phyloP scores from a whole-genome alignment of 2,797 vertebrate genomes.

The Aplochiton taeniatus region DNA sequence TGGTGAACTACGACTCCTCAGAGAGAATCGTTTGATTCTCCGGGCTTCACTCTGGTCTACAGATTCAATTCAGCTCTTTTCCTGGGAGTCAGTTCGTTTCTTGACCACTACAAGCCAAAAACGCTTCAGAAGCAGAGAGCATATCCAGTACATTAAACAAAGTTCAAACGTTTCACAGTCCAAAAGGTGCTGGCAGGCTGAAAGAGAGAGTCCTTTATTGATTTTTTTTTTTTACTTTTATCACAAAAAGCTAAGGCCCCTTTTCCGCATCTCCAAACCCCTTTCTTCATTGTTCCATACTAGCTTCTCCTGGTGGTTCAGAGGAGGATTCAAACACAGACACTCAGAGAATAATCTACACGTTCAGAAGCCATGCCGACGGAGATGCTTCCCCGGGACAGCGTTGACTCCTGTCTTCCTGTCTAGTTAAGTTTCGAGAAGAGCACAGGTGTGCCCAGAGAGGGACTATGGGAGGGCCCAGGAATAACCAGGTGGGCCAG shows the following conservation, averaged over 20 bases:
- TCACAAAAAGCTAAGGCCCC: conserved; percentile 5
- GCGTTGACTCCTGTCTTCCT: background rate
- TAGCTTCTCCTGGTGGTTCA: background rate
- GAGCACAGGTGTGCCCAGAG: background rate
- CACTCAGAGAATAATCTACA: conserved; percentile 1
- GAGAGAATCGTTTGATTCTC: too few species aligned
- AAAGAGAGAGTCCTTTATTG: conserved; percentile 29
- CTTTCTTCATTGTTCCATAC: too few species aligned
- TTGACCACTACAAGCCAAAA: conserved; percentile 67
- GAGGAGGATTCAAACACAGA: background rate
- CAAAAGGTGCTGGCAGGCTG: conserved; percentile 53
- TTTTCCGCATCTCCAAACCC: too few species aligned
- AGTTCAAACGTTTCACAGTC: conserved; percentile 57
- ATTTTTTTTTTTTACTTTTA: conserved; percentile 24
- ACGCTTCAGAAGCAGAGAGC: conserved; percentile 66
- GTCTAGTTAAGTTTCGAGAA: background rate
- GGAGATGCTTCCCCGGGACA: too few species aligned
- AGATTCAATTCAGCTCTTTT: conserved; percentile 25
- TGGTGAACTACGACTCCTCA: too few species aligned
- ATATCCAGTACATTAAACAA: conserved; percentile 64
- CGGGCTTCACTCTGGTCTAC: too few species aligned
- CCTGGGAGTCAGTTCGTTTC: conserved; percentile 43
- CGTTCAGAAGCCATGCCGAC: background rate
- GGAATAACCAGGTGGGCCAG: conserved; percentile 19
- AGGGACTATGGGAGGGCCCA: conserved; percentile 19